These are phyloP conservation scores for Kobus ellipsiprymnus DNA, from an alignment of 2,113 vertebrate genomes.

Conservation along the genomic window DNA sequence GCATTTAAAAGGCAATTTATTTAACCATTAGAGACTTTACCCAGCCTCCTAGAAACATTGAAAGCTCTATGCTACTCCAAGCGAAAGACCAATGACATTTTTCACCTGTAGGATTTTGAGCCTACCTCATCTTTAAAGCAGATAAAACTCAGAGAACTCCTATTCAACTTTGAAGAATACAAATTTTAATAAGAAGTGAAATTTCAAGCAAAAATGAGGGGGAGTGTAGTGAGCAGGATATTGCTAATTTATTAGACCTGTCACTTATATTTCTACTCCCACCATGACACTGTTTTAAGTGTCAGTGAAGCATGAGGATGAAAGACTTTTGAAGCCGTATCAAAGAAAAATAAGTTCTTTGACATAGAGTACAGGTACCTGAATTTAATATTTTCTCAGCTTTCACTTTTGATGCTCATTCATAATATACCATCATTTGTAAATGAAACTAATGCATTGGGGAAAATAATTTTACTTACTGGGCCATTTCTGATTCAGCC, in stretches of 20 bases:
- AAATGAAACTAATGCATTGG: neutral
- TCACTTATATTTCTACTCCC: conserved; percentile 35
- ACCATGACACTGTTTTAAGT: conserved; percentile 41
- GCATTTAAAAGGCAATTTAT: neutral
- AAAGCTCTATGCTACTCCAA: neutral
- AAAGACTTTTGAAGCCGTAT: conserved; percentile 40
- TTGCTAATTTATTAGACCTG: conserved; percentile 61
- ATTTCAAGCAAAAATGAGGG: conserved; percentile 43
- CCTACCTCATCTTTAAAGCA: neutral
- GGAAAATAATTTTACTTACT: neutral
- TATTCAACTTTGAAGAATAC: conserved; percentile 34
- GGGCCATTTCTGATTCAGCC: neutral
- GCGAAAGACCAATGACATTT: conserved; percentile 1
- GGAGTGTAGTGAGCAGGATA: neutral
- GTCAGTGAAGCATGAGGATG: conserved; percentile 16
- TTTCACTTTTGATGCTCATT: neutral
- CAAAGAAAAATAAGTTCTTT: conserved; percentile 39
- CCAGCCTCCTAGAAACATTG: neutral
- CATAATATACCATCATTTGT: neutral
- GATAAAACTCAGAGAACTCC: neutral
- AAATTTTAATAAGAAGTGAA: conserved; percentile 57
- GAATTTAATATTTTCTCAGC: neutral
- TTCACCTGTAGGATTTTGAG: neutral
- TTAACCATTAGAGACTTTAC: neutral
- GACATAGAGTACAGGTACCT: neutral